A percentile compares a stretch with the other conserved stretches of the same genome.
Evolutionary conservation across 2,113 vertebrate genomes (phyloP).

Genomic region (Donacobius atricapilla): DNA sequence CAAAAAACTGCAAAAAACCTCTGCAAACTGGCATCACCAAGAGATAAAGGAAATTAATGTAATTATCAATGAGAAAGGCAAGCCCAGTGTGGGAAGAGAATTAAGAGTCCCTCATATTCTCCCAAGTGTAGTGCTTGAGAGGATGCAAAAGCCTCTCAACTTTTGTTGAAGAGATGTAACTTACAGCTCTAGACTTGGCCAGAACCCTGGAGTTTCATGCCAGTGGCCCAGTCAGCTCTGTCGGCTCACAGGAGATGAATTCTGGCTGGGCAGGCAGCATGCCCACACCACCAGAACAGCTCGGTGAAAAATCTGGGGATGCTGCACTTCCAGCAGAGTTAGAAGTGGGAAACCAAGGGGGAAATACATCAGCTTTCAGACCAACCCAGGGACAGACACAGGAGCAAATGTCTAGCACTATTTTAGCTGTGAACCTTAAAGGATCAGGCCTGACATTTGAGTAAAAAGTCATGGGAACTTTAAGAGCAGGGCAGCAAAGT

Average conservation of each 20-base stretch:
- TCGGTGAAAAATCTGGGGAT: neutral
- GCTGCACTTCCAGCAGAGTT: neutral
- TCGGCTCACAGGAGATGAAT: neutral
- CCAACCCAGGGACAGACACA: neutral
- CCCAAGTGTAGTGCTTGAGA: neutral
- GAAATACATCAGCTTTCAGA: neutral
- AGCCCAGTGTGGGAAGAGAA: neutral
- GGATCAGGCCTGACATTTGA: neutral
- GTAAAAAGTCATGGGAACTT: neutral
- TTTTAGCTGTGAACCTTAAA: neutral
- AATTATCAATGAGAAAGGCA: neutral
- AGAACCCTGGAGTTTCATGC: neutral
- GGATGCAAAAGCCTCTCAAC: neutral
- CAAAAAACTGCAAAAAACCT: neutral
- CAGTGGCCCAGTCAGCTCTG: neutral
- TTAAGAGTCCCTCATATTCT: neutral
- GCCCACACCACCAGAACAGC: neutral
- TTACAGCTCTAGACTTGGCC: neutral
- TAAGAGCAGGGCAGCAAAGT: neutral
- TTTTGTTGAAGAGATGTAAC: neutral
- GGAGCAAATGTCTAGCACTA: fast-evolving
- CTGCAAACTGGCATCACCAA: neutral
- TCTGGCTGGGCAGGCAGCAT: neutral
- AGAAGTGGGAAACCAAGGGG: neutral
- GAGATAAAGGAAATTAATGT: neutral